These are phyloP conservation scores for Rhagologus leucostigma DNA, from an alignment of 2,113 vertebrate species.

Conservation along the genomic window DNA sequence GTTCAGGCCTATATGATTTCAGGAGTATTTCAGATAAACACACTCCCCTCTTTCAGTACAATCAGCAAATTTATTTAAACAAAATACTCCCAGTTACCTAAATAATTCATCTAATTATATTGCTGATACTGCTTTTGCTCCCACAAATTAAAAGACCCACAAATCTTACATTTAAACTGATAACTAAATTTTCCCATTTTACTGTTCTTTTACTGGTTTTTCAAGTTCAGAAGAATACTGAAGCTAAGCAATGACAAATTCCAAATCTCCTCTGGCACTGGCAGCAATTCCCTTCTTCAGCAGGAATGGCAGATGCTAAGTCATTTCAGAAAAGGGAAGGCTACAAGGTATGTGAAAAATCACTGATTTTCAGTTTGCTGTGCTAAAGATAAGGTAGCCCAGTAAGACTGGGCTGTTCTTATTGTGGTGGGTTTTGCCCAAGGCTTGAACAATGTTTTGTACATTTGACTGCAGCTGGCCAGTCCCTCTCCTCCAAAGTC, in stretches of 20 bases:
- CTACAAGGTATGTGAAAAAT: neutral
- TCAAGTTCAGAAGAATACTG: neutral
- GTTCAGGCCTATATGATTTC: neutral
- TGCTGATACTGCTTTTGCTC: neutral
- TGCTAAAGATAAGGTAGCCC: neutral
- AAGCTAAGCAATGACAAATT: neutral
- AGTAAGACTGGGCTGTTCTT: neutral
- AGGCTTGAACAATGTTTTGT: neutral
- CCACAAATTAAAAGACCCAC: neutral
- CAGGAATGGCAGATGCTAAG: neutral
- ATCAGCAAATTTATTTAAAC: neutral
- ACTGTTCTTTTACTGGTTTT: neutral
- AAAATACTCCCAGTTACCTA: neutral
- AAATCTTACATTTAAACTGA: neutral
- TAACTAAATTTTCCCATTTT: neutral
- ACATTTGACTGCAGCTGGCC: neutral
- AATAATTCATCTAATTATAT: neutral
- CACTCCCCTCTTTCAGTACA: neutral
- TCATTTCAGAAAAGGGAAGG: neutral
- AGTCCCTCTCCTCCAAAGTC: neutral
- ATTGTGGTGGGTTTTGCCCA: neutral
- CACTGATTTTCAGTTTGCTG: neutral
- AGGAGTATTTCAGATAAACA: neutral
- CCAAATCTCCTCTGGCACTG: neutral
- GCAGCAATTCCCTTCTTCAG: neutral